These are phyloP conservation scores for Halcyon smyrnensis DNA, from an alignment of 2,797 vertebrate species.

Conservation along the genomic window DNA sequence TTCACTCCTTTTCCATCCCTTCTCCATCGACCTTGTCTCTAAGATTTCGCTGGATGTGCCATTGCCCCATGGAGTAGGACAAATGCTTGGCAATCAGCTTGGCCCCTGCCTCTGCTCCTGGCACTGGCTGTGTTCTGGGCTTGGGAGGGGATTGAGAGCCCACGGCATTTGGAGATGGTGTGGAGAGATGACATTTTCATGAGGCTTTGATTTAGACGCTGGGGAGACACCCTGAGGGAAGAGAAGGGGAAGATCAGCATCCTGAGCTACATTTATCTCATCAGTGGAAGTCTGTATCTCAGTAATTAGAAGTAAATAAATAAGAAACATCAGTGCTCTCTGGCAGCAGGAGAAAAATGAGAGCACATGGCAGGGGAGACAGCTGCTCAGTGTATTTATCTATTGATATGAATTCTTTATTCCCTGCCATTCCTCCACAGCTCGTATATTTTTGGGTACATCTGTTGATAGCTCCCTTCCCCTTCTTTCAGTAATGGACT, in stretches of 20 bases:
- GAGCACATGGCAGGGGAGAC: background rate
- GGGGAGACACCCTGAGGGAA: background rate
- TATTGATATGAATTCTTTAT: background rate
- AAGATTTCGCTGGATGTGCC: background rate
- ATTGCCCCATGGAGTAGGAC: background rate
- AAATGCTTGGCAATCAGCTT: background rate
- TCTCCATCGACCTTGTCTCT: fast-evolving
- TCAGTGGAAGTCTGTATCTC: conserved; percentile 11
- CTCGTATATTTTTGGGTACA: background rate
- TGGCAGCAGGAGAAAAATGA: conserved; percentile 19
- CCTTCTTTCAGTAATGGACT: background rate
- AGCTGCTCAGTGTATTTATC: conserved; percentile 9
- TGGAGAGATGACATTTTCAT: background rate
- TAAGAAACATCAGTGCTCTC: conserved; percentile 23
- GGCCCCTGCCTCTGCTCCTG: background rate
- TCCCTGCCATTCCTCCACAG: background rate
- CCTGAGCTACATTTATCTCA: conserved; percentile 26
- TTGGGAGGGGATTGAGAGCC: background rate
- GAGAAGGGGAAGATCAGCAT: background rate
- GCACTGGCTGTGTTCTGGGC: background rate
- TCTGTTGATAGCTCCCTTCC: background rate
- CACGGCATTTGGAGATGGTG: fast-evolving
- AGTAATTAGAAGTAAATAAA: conserved; percentile 49
- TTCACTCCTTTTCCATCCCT: background rate
- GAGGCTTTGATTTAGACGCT: background rate